Evolutionary conservation across 2,113 vertebrate species (phyloP).

Genomic region (Apus apus): DNA sequence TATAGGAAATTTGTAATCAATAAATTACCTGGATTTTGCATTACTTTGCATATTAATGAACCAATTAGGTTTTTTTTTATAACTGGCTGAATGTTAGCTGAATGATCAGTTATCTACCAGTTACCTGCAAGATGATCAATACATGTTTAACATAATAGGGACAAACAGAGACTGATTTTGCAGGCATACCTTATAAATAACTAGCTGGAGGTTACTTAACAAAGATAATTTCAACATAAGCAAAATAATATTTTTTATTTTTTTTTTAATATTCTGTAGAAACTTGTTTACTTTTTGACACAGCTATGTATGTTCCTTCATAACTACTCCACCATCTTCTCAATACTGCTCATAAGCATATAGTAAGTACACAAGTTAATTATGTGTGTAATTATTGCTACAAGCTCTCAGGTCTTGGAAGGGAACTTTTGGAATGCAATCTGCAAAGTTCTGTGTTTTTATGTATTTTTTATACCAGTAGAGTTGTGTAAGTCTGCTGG

Average conservation of each 20-base stretch:
- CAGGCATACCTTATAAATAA: background rate
- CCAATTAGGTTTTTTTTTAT: background rate
- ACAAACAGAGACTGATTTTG: background rate
- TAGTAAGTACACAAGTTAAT: background rate
- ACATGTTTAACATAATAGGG: slow-evolving; percentile 10
- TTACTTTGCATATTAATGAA: background rate
- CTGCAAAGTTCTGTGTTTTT: background rate
- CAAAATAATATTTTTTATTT: background rate
- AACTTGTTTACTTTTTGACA: background rate
- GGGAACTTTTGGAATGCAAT: background rate
- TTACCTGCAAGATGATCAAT: slow-evolving; percentile 39
- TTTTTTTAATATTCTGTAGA: background rate
- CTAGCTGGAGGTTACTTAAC: background rate
- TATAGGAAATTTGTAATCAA: background rate
- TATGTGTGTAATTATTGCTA: background rate
- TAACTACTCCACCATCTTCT: background rate
- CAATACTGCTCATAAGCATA: background rate
- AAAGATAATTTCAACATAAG: background rate
- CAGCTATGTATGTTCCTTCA: background rate
- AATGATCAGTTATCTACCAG: background rate
- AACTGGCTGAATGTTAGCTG: background rate
- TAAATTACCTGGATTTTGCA: background rate
- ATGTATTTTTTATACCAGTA: background rate
- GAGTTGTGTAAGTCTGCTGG: background rate
- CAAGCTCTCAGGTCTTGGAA: background rate